These are phyloP conservation scores for Sinella curviseta DNA, from an alignment of 1,140 invertebrate species.

Conservation along the genomic window DNA sequence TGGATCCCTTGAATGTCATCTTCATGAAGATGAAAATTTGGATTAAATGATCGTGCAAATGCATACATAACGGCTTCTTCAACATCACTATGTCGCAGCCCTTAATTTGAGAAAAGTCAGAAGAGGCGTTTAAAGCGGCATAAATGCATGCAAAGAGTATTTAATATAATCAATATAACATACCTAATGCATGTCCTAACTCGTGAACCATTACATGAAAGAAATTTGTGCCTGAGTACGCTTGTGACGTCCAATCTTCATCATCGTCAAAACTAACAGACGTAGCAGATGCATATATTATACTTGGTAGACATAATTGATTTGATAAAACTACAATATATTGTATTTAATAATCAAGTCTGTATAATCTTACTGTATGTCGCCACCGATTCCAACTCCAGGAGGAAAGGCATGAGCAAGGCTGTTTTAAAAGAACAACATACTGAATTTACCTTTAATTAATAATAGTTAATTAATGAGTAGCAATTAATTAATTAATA, in stretches of 20 bases:
- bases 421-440: too few relatives aligned
- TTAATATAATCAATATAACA: neutral
- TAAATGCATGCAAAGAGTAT: too few relatives aligned
- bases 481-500: neutral
- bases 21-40: conserved; percentile 31
- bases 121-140: neutral
- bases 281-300: neutral
- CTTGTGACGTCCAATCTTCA: conserved; percentile 22
- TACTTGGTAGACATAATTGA: neutral
- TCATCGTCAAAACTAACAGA: conserved; percentile 52
- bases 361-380: conserved; percentile 57
- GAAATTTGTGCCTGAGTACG: conserved; percentile 14
- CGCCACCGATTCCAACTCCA: conserved; percentile 46
- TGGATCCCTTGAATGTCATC: conserved; percentile 36
- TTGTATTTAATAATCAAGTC: conserved; percentile 52
- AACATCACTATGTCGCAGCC: conserved; percentile 45
- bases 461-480: neutral
- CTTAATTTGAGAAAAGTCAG: too few relatives aligned
- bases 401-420: conserved; percentile 56
- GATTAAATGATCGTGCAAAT: conserved; percentile 27
- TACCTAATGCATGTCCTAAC: conserved; percentile 24
- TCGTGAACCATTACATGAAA: conserved; percentile 21
- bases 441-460: neutral
- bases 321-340: conserved; percentile 2
- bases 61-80: conserved; percentile 40